Base-by-base conservation (phyloP, 2,888 invertebrate species). In the Athalia rosae region DNA sequence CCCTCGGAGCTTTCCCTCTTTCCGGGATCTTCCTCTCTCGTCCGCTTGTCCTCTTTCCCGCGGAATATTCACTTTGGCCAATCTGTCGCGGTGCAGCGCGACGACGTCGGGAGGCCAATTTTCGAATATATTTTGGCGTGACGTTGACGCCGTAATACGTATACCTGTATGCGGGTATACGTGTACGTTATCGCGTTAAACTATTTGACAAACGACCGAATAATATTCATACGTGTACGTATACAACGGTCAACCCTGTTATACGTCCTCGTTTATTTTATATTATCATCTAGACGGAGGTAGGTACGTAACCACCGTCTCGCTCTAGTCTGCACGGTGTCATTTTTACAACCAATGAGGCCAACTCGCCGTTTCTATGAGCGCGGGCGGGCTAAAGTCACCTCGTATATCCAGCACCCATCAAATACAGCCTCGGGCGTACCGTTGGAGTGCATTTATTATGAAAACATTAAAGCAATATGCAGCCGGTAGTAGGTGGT, bases 371-470 rank as follows among this genome's bases (percentile, higher is more conserved):
- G 28, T 53, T 28, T 28, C 15, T 53, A 11, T 13, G 67, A 48
- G n/a, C 50, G 67, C 28, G 11, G 50, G 0, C 28, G n/a, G 50
- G 28, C 28, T 28, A 28, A 53, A 67, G 67, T 48, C 71, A 47
- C 48, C 71, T 58, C 58, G 71, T 58, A 71, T 71, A 67, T 67
- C 53, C 58, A 28, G 56, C 50, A 8, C n/a, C 71, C 74, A 74
- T 74, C 62, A 62, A 61, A 59, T 61, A 48, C 74, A 74, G 45
- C 74, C 74, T 74, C 61, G 9, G 74, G 74, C 50, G 28, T 11
- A n/a, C 11, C 74, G 74, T 74, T 74, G 61, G 50, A 74, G 74
- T 74, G 74, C 74, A 74, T 74, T 74, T 74, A 74, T 74, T 74
- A 74, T 74, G 74, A 74, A 74, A 74, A 74, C 74, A 74, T 74